These are phyloP conservation scores for Cyclargus thomasi DNA, from an alignment of 1,140 invertebrate genomes.

Conservation along the genomic window DNA sequence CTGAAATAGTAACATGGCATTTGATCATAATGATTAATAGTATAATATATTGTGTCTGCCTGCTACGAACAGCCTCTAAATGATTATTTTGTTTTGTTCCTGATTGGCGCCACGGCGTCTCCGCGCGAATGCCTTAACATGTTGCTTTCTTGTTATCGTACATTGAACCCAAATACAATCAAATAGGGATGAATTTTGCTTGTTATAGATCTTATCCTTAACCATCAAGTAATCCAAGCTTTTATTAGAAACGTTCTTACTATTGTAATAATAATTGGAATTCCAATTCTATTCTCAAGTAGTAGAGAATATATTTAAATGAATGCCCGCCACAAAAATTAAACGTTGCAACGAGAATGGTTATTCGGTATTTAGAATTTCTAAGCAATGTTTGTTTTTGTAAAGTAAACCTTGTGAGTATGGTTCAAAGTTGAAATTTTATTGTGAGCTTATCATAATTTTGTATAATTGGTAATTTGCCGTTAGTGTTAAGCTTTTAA, in stretches of 20 bases:
- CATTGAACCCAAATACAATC: neutral
- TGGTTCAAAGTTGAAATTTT: neutral
- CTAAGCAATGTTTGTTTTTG: neutral
- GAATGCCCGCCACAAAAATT: neutral
- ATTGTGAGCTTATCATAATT: neutral
- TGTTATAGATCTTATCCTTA: neutral
- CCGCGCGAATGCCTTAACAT: neutral
- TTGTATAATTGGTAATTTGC: conserved; percentile 6
- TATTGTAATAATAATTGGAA: neutral
- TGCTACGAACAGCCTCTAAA: conserved; percentile 3
- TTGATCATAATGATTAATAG: neutral
- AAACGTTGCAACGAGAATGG: conserved; percentile 15
- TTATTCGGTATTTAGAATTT: conserved; percentile 11
- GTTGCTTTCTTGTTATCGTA: neutral
- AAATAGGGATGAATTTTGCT: neutral
- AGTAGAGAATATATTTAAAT: neutral
- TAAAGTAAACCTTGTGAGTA: neutral
- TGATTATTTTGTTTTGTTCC: conserved; percentile 14
- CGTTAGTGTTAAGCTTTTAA: conserved; percentile 2
- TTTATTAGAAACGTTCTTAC: conserved; percentile 4
- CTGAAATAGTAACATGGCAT: neutral
- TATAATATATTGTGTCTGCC: neutral
- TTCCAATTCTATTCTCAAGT: neutral
- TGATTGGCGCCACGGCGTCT: conserved; percentile 5
- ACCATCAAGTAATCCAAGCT: neutral